Percentiles rank a stretch among this genome's conserved stretches.
These are phyloP conservation scores for Ascidia mentula DNA, from an alignment of 23 tunicate genomes.

Conservation along the genomic window DNA sequence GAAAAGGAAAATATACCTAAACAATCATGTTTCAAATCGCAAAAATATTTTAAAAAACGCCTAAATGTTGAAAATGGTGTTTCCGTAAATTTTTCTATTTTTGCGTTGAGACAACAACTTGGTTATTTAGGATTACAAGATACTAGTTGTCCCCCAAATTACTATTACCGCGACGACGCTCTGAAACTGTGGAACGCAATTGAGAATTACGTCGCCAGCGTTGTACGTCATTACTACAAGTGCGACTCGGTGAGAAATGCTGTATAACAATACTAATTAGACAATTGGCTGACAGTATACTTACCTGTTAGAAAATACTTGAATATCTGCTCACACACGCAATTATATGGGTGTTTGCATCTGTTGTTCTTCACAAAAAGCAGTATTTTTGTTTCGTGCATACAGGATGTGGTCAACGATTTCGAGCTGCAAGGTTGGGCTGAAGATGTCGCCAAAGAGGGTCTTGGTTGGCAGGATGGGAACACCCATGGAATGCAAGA, in stretches of 20 bases:
- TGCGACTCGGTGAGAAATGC: background rate
- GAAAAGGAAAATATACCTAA: too few relatives aligned
- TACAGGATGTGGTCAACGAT: conserved; percentile 23
- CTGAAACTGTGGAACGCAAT: background rate
- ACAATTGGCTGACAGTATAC: too few relatives aligned
- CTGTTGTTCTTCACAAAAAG: too few relatives aligned
- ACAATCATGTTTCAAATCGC: too few relatives aligned
- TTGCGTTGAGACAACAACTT: too few relatives aligned
- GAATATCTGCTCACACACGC: too few relatives aligned
- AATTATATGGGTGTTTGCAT: too few relatives aligned
- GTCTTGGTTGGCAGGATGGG: conserved; percentile 45
- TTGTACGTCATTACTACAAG: background rate
- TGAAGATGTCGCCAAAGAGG: conserved; percentile 36
- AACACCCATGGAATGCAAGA: conserved; percentile 31
- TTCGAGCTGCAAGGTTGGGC: conserved; percentile 28
- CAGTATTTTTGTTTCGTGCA: too few relatives aligned
- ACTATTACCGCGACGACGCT: background rate
- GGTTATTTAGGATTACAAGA: background rate
- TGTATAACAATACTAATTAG: background rate
- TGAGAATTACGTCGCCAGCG: background rate
- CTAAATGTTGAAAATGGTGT: too few relatives aligned
- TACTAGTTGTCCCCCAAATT: background rate
- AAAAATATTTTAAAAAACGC: too few relatives aligned
- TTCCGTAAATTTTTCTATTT: too few relatives aligned
- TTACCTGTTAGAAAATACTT: too few relatives aligned